Evolutionary conservation across 2,797 vertebrate genomes (phyloP).

Genomic region (Platalea minor): DNA sequence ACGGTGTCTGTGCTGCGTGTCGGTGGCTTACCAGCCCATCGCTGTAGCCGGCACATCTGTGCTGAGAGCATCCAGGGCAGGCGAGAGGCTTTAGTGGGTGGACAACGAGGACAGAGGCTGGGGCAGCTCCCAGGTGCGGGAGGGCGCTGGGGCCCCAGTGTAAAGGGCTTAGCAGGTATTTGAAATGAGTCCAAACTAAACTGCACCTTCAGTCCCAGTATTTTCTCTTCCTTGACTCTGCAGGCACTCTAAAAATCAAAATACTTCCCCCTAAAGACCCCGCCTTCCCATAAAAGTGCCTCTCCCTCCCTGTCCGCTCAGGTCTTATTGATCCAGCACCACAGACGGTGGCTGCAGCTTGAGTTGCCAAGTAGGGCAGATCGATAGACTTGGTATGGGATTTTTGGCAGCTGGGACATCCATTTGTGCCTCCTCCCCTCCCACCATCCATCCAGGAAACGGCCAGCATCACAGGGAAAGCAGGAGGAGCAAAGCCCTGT

Average conservation of each 20-base stretch:
- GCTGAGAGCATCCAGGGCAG: neutral
- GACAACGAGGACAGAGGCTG: neutral
- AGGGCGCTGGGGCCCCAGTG: neutral
- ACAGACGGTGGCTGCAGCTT: constrained; percentile 45
- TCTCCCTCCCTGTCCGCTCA: neutral
- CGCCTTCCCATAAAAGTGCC: neutral
- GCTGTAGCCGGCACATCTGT: neutral
- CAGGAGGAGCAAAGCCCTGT: neutral
- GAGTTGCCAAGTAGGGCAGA: constrained; percentile 70
- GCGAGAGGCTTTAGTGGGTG: neutral
- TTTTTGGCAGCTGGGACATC: constrained; percentile 51
- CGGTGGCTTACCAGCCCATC: accelerated
- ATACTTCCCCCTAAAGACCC: neutral
- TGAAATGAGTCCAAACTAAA: neutral
- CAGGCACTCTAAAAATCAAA: constrained; percentile 10
- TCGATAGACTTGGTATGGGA: constrained; percentile 37
- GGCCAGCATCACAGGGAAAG: neutral
- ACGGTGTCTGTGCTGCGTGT: neutral
- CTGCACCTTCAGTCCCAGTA: neutral
- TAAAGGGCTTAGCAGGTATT: constrained; percentile 10
- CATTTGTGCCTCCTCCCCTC: neutral
- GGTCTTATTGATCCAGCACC: constrained; percentile 52
- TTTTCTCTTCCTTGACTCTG: constrained; percentile 36
- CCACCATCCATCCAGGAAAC: neutral
- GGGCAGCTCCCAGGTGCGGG: neutral